Evolutionary conservation across 2,888 invertebrate species (phyloP).

Genomic region (Lochmaea crataegi): DNA sequence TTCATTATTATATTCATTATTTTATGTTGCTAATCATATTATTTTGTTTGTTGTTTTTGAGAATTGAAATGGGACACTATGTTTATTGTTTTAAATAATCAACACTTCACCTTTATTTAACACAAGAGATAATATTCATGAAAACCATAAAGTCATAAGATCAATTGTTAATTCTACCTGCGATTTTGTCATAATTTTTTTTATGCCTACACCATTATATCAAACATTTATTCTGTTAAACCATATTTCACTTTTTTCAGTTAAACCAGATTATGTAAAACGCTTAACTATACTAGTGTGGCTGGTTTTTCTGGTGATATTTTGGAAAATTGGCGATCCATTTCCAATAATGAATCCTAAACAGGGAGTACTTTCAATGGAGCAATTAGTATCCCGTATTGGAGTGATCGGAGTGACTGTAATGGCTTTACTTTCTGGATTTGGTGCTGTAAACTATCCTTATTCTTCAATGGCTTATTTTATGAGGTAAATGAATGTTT

Average conservation of each 20-base stretch:
- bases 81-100: no score
- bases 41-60: no score
- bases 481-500: conserved; percentile 74
- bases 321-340: conserved; percentile 99
- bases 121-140: no score
- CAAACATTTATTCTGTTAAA: no score
- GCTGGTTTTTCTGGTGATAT: conserved; percentile 92
- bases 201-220: no score
- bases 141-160: no score
- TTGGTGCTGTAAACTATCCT: conserved; percentile 99
- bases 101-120: no score
- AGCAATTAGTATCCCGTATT: conserved; percentile 93
- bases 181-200: no score
- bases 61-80: no score
- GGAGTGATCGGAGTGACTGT: conserved; percentile 99
- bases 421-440: conserved; percentile 98
- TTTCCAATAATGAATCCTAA: conserved; percentile 97
- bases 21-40: no score
- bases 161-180: no score
- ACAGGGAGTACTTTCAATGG: conserved; percentile 91
- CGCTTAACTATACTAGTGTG: conserved; percentile 87
- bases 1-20: not conserved
- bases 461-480: conserved; percentile 99
- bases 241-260: conserved; percentile 63
- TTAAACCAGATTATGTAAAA: conserved; percentile 79